Base-by-base conservation (phyloP, 1,140 invertebrate genomes). In the Latrodectus geometricus region DNA sequence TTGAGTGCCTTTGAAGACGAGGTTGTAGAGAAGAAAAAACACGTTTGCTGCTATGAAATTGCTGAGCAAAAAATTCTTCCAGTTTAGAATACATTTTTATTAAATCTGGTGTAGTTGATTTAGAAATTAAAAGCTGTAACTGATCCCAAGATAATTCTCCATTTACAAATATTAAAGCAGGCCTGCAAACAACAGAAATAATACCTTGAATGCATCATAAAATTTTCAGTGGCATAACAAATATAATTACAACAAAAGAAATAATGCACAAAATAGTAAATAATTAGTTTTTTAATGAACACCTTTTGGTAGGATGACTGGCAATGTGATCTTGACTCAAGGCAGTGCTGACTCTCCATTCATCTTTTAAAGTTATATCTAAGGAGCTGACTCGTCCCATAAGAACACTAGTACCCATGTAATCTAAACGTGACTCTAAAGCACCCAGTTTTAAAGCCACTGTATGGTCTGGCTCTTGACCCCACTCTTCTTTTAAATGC, bases 1-100 rank as follows among this genome's bases (percentile, higher is more conserved):
- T 35, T 15, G 87, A 88, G 50, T 88, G 82, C 23, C 83, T 76
- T 73, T 86, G 87, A 69, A 84, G 74, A 8, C 77, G 72, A 92
- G 89, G 95, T 94, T 92, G 91, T 0, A 96, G 90, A 35, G 94
- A 95, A 78, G 94, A 96, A 90, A 97, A 97, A 9, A 97, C 96
- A 9, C 96, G 93, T 91, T 97, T 97, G 89, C 96, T 96, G 86
- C 96, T 97, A 90, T 97, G 97, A 90, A 98, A 97, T 91, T 98
- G 96, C 90, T 98, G 96, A 72, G 95, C 95, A 90, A 99, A 99
- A 92, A 99, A 99, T 92, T 99, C 97, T 89, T 99, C 97, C 11
- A 99, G 92, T 91, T 98, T 98, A 79, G 96, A 95, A 90, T 96
- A 97, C 96, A 99, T 98, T 92, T 99, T 99, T 4, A 99, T 92